These are phyloP conservation scores for Pollenia amentaria DNA, from an alignment of 2,888 invertebrate species.

Conservation along the genomic window DNA sequence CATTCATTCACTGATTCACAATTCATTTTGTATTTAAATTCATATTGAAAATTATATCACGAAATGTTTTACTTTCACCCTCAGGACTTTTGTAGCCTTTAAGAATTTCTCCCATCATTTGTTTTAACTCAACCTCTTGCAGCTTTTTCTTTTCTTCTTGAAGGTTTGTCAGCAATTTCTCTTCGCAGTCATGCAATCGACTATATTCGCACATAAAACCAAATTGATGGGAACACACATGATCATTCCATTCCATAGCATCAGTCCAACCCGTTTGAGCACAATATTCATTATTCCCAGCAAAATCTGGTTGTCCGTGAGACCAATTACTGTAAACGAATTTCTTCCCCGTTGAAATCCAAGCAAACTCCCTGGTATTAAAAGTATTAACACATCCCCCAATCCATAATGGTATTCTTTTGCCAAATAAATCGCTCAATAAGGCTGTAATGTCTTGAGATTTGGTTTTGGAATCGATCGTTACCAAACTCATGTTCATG, in stretches of 20 bases:
- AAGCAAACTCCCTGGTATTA: constrained; percentile 27
- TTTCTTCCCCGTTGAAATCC: constrained; percentile 52
- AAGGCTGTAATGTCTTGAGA: constrained; percentile 33
- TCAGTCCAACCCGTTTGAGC: constrained; percentile 40
- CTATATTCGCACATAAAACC: constrained; percentile 61
- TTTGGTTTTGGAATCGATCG: constrained; percentile 36
- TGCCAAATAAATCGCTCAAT: constrained; percentile 28
- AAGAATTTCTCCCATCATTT: not conserved
- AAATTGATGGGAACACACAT: constrained; percentile 13
- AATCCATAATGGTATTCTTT: constrained; percentile 33
- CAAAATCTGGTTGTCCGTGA: constrained; percentile 45
- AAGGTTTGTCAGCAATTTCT: not conserved
- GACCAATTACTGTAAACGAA: constrained; percentile 44
- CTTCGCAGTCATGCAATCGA: not conserved
- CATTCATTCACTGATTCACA: not conserved
- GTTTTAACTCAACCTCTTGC: not conserved
- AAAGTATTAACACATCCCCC: constrained; percentile 27
- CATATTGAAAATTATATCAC: constrained; percentile 46
- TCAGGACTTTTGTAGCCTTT: not conserved
- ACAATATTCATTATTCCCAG: constrained; percentile 44
- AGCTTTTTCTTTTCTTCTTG: not conserved
- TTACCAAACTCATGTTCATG: constrained; percentile 57
- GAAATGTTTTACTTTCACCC: not conserved
- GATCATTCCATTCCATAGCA: constrained; percentile 57
- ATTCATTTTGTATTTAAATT: constrained; percentile 15